Conservation (phyloP, 2,888 invertebrate species). For the Fragum whitleyi region DNA sequence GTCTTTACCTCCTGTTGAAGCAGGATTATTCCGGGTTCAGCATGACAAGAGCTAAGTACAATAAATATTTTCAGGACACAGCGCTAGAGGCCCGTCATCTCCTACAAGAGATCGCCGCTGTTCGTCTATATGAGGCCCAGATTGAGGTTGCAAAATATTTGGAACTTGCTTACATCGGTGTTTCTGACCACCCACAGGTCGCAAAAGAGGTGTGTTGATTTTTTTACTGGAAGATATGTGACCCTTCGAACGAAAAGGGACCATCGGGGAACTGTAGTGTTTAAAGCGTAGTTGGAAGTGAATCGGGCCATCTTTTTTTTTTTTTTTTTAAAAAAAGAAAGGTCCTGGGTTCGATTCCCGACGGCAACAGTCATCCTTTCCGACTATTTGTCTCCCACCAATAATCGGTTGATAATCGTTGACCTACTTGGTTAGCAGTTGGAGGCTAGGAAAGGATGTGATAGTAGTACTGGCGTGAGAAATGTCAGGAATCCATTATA, state of each 20-base stretch:
- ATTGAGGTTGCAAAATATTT: slow-evolving; percentile 44
- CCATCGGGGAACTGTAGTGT: background rate
- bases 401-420: no score
- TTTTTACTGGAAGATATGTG: background rate
- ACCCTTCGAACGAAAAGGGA: background rate
- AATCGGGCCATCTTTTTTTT: background rate
- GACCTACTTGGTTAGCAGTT: no score
- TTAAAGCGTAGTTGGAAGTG: background rate
- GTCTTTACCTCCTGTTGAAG: no score
- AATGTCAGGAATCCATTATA: no score
- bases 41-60: no score
- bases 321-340: no score
- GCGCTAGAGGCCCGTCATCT: slow-evolving; percentile 26
- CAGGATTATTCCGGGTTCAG: no score
- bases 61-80: slow-evolving; percentile 2
- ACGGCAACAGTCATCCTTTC: no score
- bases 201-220: slow-evolving; percentile 30
- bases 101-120: slow-evolving; percentile 35
- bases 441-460: no score
- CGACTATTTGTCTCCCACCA: no score
- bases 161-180: slow-evolving; percentile 37
- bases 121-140: slow-evolving; percentile 41
- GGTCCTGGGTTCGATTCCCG: no score
- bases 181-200: slow-evolving; percentile 38
- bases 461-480: no score